phyloP scores from a whole-genome alignment of 2,797 vertebrate species.

The Psittacula derbiana region DNA sequence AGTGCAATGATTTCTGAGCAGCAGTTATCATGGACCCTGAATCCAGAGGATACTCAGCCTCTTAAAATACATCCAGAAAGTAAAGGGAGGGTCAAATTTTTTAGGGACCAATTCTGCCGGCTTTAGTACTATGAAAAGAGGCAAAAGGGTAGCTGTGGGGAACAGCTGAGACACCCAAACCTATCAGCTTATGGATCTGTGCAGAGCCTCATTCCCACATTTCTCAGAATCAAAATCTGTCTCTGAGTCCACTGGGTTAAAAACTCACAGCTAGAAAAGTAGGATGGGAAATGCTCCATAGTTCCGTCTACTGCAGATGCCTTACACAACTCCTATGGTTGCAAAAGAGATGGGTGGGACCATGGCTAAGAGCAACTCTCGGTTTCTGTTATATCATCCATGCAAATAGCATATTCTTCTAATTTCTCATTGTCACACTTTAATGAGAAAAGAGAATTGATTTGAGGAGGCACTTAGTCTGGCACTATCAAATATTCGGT shows the following conservation, averaged over 20 bases:
- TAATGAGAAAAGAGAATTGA: neutral
- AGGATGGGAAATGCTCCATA: rapidly evolving
- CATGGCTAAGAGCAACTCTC: neutral
- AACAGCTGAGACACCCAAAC: neutral
- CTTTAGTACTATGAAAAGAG: neutral
- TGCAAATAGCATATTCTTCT: neutral
- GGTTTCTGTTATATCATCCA: neutral
- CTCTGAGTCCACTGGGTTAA: neutral
- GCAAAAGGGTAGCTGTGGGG: neutral
- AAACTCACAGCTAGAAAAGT: neutral
- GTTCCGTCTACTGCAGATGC: neutral
- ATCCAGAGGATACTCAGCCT: neutral
- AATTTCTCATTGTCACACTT: neutral
- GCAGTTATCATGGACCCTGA: rapidly evolving
- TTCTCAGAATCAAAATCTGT: neutral
- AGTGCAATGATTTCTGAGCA: neutral
- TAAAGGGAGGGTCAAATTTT: neutral
- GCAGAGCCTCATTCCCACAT: neutral
- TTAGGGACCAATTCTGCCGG: neutral
- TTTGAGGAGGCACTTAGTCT: neutral
- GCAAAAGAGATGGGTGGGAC: neutral
- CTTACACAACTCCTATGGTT: neutral
- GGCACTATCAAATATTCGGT: neutral
- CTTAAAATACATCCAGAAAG: neutral
- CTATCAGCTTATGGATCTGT: rapidly evolving